Evolutionary conservation across 1,140 invertebrate genomes (phyloP).

Genomic region (Sinella curviseta): DNA sequence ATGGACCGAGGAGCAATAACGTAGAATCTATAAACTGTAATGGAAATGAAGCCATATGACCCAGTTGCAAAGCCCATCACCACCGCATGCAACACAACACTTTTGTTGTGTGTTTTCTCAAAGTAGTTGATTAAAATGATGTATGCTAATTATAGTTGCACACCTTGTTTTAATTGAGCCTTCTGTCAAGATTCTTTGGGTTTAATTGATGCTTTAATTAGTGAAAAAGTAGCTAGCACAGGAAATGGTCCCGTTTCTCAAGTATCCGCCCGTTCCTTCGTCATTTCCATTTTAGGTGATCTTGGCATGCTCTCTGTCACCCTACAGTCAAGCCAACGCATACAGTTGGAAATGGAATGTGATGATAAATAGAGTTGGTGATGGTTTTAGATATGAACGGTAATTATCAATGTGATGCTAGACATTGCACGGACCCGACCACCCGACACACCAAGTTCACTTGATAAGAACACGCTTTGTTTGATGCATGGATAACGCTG

Average conservation of each 20-base stretch:
- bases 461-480: background rate
- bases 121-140: background rate
- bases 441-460: background rate
- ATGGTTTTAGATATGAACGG: too few species aligned
- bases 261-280: background rate
- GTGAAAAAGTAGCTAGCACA: background rate
- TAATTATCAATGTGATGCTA: too few species aligned
- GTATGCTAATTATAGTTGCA: background rate
- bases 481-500: background rate
- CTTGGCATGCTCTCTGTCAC: too few species aligned
- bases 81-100: too few species aligned
- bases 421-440: background rate
- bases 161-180: background rate
- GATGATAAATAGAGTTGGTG: too few species aligned
- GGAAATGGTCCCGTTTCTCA: conserved; percentile 7
- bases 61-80: too few species aligned
- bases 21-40: too few species aligned
- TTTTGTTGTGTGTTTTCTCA: background rate
- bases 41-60: too few species aligned
- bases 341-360: too few species aligned
- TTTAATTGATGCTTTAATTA: conserved; percentile 8
- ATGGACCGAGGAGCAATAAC: too few species aligned
- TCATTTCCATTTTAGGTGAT: too few species aligned
- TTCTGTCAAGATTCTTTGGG: background rate
- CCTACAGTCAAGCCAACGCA: too few species aligned